Conservation (phyloP, 1,140 invertebrate genomes). For the Schlechtendalia chinensis region DNA sequence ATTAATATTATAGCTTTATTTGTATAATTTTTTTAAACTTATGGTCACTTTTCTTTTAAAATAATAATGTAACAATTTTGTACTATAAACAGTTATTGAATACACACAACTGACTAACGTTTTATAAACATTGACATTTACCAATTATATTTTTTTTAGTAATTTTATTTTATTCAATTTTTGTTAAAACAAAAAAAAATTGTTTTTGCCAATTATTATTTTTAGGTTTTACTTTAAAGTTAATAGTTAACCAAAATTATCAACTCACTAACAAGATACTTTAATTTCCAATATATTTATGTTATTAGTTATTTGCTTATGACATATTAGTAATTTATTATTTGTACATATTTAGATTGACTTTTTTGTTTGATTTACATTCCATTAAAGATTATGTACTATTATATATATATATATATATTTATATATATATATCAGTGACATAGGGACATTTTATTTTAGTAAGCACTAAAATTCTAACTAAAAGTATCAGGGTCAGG, state of each 20-base stretch:
- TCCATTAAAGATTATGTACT: too few relatives aligned
- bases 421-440: too few relatives aligned
- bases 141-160: neutral
- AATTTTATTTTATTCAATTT: neutral
- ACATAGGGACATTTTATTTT: too few relatives aligned
- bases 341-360: neutral
- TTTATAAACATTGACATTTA: slow-evolving; percentile 24
- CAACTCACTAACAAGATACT: neutral
- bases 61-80: slow-evolving; percentile 1
- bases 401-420: too few relatives aligned
- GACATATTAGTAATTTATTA: neutral
- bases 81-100: slow-evolving; percentile 13
- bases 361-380: neutral
- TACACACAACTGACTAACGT: slow-evolving; percentile 26
- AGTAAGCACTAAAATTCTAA: too few relatives aligned
- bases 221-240: neutral
- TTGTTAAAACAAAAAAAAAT: neutral
- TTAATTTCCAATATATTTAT: neutral
- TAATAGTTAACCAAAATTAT: neutral
- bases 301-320: neutral
- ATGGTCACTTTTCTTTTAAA: too few relatives aligned
- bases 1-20: neutral
- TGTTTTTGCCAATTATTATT: neutral
- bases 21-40: neutral
- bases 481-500: too few relatives aligned